Conservation (phyloP, 2,113 vertebrate genomes). For the Halichoerus grypus region DNA sequence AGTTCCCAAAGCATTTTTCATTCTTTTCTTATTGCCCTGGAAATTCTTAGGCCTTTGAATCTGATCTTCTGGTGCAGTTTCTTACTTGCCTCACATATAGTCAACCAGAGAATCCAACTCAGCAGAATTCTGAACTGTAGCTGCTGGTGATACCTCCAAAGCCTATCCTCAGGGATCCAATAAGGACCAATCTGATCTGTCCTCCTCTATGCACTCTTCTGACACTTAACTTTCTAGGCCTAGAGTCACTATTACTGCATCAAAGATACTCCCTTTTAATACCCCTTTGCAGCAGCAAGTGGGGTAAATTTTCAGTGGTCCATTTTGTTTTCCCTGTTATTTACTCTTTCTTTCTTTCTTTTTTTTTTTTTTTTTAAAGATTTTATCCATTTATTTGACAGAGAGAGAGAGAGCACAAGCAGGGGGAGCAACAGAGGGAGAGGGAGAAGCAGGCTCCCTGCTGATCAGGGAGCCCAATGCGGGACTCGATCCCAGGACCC, state of each 20-base stretch:
- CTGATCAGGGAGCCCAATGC: too few relatives aligned
- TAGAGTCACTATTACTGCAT: not conserved
- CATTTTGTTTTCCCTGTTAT: not conserved
- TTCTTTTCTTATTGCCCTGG: not conserved
- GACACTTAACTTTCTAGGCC: not conserved
- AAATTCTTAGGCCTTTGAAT: not conserved
- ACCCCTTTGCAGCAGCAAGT: not conserved
- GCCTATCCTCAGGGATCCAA: not conserved
- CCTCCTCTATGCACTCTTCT: too few relatives aligned
- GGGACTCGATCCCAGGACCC: too few relatives aligned
- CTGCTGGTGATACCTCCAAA: not conserved
- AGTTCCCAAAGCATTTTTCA: not conserved
- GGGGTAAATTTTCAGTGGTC: not conserved
- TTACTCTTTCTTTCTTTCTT: not conserved
- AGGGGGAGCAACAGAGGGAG: too few relatives aligned
- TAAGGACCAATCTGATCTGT: not conserved
- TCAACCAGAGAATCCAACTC: not conserved
- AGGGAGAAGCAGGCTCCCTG: too few relatives aligned
- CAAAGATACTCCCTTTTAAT: not conserved
- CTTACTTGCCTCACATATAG: not conserved
- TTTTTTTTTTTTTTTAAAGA: too few relatives aligned
- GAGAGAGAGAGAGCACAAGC: too few relatives aligned
- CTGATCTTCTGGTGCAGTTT: not conserved
- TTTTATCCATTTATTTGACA: too few relatives aligned
- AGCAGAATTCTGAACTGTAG: not conserved